These are phyloP conservation scores for Pseudomyrmex gracilis DNA, from an alignment of 1,140 invertebrate genomes.

Conservation along the genomic window DNA sequence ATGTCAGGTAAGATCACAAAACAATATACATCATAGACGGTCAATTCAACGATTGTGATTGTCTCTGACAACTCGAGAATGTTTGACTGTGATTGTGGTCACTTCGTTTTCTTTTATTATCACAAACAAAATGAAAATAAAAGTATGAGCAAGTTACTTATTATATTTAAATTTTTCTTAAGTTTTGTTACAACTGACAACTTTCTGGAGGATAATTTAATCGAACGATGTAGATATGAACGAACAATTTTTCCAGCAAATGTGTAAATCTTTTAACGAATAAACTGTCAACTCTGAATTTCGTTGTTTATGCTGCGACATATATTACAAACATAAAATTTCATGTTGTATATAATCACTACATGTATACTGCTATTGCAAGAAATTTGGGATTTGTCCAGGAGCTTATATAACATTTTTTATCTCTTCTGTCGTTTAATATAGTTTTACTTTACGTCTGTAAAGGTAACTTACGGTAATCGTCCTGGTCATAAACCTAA, in stretches of 20 bases:
- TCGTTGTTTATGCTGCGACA: not conserved
- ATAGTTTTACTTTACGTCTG: slow-evolving; percentile 3
- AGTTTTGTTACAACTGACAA: no score
- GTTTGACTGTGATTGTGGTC: no score
- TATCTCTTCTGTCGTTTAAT: not conserved
- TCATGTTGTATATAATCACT: not conserved
- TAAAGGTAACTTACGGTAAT: slow-evolving; percentile 24
- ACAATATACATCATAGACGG: no score
- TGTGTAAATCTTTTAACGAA: not conserved
- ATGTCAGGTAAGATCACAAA: slow-evolving; percentile 85
- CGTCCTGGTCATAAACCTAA: slow-evolving; percentile 26
- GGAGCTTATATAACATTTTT: not conserved
- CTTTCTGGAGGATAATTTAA: no score
- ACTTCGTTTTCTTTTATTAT: slow-evolving; percentile 25
- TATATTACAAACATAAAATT: not conserved
- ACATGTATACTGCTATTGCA: slow-evolving; percentile 2
- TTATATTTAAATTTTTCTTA: no score
- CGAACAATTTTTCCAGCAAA: not conserved
- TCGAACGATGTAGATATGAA: not conserved
- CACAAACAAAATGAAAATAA: slow-evolving; percentile 32
- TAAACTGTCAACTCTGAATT: not conserved
- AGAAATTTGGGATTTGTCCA: slow-evolving; percentile 30
- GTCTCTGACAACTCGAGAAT: no score
- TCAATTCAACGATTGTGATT: no score
- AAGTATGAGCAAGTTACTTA: not conserved